Evolutionary conservation across 2,797 vertebrate genomes (phyloP), one percentile per base, ranked within the genome.

Genomic region (Smutsia temminckii): DNA sequence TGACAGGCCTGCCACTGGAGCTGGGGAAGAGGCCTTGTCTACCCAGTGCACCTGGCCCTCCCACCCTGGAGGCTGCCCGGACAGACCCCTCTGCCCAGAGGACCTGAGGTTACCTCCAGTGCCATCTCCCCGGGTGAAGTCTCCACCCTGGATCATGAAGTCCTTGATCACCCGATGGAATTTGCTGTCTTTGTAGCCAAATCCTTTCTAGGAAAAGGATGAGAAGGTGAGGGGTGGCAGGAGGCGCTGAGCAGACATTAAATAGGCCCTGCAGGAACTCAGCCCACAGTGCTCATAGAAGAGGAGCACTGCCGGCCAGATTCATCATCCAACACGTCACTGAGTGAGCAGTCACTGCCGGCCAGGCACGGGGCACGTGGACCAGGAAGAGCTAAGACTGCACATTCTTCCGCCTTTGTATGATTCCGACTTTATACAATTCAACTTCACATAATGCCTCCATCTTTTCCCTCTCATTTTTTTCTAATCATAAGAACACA

Each of bases 71-170:
- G 51, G 23, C 55, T 37, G 25, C 32, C 17, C 11, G 3, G 72
- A 81, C 23, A 91, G 23, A 66, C 2, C 49, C 51, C 49, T 69
- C 40, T 72, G 29, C 68, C 89, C 53, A 29, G 29, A 81, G 8
- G 83, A 53, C 51, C 32, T 2, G 18, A 66, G 21, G 59, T 98
- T 97, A 99, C 99, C 99, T 98, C 99, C 99, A 23, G 99, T 99
- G 96, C 99, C 99, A 8, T 99, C 99, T 37, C 99, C 99, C 0
- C 99, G 99, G 87, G 99, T 99, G 98, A 99, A 99, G 96, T 99
- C 99, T 97, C 99, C 99, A 18, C 99, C 99, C 97, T 99, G 99
- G 98, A 99, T 99, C 99, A 99, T 99, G 97, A 99, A 99, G 85
- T 99, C 99, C 95, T 99, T 99, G 98, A 99, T 99, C 80, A 99